Base-by-base conservation (phyloP, 2,797 vertebrate species). In the Gymnoscopelus microlampas region DNA sequence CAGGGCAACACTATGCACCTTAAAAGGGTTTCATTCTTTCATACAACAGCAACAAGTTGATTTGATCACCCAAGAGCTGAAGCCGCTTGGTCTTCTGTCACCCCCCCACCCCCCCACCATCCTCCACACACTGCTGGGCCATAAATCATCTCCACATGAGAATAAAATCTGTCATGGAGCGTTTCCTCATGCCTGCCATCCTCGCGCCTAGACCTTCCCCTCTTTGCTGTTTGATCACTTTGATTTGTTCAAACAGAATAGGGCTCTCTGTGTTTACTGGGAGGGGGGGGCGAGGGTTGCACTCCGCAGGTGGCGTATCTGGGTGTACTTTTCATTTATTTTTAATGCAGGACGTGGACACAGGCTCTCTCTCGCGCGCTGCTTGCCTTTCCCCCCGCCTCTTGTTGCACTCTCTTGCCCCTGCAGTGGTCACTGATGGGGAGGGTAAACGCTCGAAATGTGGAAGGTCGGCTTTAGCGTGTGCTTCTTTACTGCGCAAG, bases 311-410 rank as follows among this genome's bases (percentile, higher is more conserved):
- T 89, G 85, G 65, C 26, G 2, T 51, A 51, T 84, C 79, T 84
- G 68, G 8, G 88, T 92, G 85, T 91, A 82, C 91, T 80, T 90
- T 92, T 92, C 90, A 93, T 94, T 90, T 90, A 90, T 93, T 88
- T 92, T 92, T 91, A 92, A 92, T 90, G 81, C 64, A 32, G 77
- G 57, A 59, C 76, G 57, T 64, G 73, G 71, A 74, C 80, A 76
- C 70, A 72, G 79, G 82, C 58, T 60, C 55, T 68, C 32, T 67
- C 54, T 35, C 54, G 13, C 64, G 13, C 64, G 8, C 58, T 1
- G 19, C 19, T 19, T 19, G 19, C 19, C 19, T 19, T 19, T 3
- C 24, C 56, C 60, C 4, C 2, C 11, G 53, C 72, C 12, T 54
- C 71, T 47, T 32, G 6, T 61, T 51, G 60, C 71, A 1, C 60